Evolutionary conservation across 2,113 vertebrate species (phyloP).

Genomic region (Eulemur rufifrons): DNA sequence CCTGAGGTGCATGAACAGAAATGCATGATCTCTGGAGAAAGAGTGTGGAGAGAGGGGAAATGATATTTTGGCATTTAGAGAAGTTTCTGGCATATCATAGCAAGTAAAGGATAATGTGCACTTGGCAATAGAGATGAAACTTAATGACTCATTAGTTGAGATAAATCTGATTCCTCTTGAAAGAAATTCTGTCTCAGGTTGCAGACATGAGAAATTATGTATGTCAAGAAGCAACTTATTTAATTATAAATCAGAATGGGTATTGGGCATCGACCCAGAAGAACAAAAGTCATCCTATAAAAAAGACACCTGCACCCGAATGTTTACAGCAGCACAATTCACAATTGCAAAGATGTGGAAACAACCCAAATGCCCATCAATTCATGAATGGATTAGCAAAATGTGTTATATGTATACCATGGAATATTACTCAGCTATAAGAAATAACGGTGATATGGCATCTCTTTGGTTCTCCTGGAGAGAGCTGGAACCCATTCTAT

Average conservation of each 20-base stretch:
- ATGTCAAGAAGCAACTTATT: conserved; percentile 64
- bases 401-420: too few species aligned
- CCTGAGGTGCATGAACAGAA: conserved; percentile 4
- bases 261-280: too few species aligned
- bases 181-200: conserved; percentile 60
- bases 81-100: conserved; percentile 60
- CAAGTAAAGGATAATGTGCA: conserved; percentile 75
- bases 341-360: too few species aligned
- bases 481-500: too few species aligned
- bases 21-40: conserved; percentile 10
- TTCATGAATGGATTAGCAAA: too few species aligned
- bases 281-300: too few species aligned
- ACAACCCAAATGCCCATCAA: too few species aligned
- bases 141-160: conserved; percentile 73
- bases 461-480: too few species aligned
- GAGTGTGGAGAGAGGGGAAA: neutral
- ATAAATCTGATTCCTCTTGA: conserved; percentile 71
- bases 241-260: conserved; percentile 15
- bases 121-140: conserved; percentile 65
- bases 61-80: conserved; percentile 31
- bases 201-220: conserved; percentile 54
- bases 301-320: too few species aligned
- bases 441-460: too few species aligned
- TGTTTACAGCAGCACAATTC: too few species aligned
- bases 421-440: too few species aligned